Conservation (phyloP, 37 sponge, comb jelly and placozoan genomes). For the Tethya wilhelma region DNA sequence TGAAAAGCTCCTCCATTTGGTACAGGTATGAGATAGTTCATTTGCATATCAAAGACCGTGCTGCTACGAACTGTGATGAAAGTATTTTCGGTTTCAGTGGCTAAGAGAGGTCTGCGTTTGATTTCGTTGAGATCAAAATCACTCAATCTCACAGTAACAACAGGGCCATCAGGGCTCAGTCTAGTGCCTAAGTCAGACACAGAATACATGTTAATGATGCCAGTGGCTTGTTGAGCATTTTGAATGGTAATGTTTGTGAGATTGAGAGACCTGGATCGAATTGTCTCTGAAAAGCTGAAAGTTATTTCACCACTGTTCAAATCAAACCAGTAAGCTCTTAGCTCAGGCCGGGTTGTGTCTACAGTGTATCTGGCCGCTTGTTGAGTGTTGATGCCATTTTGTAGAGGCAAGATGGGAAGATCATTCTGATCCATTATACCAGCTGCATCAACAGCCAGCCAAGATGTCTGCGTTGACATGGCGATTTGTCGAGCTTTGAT, state of each 20-base stretch:
- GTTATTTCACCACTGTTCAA: constrained; percentile 64
- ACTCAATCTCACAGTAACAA: constrained; percentile 46
- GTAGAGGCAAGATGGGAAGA: constrained; percentile 59
- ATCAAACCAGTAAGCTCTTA: constrained; percentile 69
- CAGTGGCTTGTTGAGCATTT: constrained; percentile 24
- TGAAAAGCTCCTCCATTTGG: constrained; percentile 53
- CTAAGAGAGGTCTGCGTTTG: constrained; percentile 66
- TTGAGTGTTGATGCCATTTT: constrained; percentile 75
- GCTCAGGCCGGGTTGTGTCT: constrained; percentile 81
- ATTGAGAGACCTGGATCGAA: constrained; percentile 61
- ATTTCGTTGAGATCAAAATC: constrained; percentile 79
- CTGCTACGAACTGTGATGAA: constrained; percentile 76
- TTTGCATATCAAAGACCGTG: constrained; percentile 86
- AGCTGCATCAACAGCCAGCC: constrained; percentile 67
- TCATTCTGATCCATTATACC: constrained; percentile 78
- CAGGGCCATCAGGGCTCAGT: constrained; percentile 26
- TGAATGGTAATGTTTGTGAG: constrained; percentile 70
- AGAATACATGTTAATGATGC: constrained; percentile 29
- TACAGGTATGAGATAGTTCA: constrained; percentile 82
- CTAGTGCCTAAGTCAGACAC: constrained; percentile 20
- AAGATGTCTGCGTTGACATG: constrained; percentile 68
- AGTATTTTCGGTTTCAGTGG: constrained; percentile 53
- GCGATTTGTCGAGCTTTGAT: constrained; percentile 82
- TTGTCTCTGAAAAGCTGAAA: constrained; percentile 86
- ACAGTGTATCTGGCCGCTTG: constrained; percentile 70